These are phyloP conservation scores for Drosophila simulans DNA, from an alignment of 1,140 invertebrate species.

Conservation along the genomic window DNA sequence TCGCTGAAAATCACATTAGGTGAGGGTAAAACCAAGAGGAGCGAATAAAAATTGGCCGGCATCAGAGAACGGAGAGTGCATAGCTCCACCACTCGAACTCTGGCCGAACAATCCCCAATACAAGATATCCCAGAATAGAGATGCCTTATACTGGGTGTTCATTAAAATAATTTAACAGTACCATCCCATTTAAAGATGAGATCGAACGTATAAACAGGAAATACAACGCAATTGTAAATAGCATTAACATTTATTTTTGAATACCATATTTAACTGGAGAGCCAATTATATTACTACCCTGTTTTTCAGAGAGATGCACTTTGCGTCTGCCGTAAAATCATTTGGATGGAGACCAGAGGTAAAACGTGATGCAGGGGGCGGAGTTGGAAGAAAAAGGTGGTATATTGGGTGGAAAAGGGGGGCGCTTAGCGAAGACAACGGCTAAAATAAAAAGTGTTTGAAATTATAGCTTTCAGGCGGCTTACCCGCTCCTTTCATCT, in stretches of 20 bases:
- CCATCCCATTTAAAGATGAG: too few relatives aligned
- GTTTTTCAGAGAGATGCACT: slow-evolving; percentile 24
- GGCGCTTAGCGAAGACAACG: slow-evolving; percentile 14
- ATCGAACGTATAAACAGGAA: not conserved
- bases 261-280: too few relatives aligned
- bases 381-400: slow-evolving; percentile 5
- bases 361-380: slow-evolving; percentile 4
- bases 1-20: slow-evolving; percentile 78
- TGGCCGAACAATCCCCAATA: slow-evolving; percentile 17
- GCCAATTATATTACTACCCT: slow-evolving; percentile 3
- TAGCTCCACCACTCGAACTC: slow-evolving; percentile 13
- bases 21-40: slow-evolving; percentile 69
- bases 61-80: slow-evolving; percentile 51
- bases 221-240: too few relatives aligned
- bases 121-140: slow-evolving; percentile 9
- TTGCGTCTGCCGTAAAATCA: slow-evolving; percentile 35
- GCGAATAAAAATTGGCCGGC: slow-evolving; percentile 57
- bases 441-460: slow-evolving; percentile 43
- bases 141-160: slow-evolving; percentile 37
- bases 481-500: not conserved
- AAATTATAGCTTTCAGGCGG: slow-evolving; percentile 50
- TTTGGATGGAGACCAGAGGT: slow-evolving; percentile 21
- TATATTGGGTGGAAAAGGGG: not conserved
- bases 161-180: not conserved
- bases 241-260: too few relatives aligned